phyloP scores from a whole-genome alignment of 2,797 vertebrate genomes.

The Pangasius mekongensis region DNA sequence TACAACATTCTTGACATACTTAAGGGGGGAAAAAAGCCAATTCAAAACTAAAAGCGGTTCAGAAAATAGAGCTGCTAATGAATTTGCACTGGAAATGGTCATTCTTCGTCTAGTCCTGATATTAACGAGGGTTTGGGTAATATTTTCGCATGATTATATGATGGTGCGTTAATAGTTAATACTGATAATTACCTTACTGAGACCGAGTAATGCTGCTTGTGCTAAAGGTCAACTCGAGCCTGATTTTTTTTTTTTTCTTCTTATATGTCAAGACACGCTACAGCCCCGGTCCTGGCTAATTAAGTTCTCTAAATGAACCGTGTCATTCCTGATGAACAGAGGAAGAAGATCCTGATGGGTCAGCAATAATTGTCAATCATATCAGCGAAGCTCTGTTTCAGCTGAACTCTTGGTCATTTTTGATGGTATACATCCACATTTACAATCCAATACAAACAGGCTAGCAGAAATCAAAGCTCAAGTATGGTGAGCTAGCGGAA shows the following conservation, averaged over 20 bases:
- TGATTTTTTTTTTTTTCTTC: neutral
- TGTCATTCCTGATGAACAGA: neutral
- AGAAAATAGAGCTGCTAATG: neutral
- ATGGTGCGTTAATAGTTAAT: conserved; percentile 31
- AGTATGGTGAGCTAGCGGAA: neutral
- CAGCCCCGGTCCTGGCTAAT: neutral
- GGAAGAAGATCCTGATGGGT: neutral
- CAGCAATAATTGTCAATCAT: neutral
- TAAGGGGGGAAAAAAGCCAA: neutral
- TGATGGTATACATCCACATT: neutral
- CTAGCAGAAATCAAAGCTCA: neutral
- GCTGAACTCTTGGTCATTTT: neutral
- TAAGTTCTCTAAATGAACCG: neutral
- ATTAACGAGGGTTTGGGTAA: conserved; percentile 1
- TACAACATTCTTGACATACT: conserved; percentile 13
- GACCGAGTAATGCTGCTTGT: conserved; percentile 4
- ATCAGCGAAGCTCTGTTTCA: neutral
- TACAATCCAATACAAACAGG: neutral
- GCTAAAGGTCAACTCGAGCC: neutral
- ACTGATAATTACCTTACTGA: conserved; percentile 23
- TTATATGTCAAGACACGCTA: conserved; percentile 2
- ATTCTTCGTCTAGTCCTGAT: neutral
- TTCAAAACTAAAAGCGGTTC: neutral
- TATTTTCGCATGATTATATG: conserved; percentile 22
- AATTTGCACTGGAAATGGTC: neutral